Percentiles rank a stretch among this genome's conserved stretches.
Evolutionary conservation across 2,113 vertebrate genomes (phyloP).

Genomic region (Ochotona curzoniae): DNA sequence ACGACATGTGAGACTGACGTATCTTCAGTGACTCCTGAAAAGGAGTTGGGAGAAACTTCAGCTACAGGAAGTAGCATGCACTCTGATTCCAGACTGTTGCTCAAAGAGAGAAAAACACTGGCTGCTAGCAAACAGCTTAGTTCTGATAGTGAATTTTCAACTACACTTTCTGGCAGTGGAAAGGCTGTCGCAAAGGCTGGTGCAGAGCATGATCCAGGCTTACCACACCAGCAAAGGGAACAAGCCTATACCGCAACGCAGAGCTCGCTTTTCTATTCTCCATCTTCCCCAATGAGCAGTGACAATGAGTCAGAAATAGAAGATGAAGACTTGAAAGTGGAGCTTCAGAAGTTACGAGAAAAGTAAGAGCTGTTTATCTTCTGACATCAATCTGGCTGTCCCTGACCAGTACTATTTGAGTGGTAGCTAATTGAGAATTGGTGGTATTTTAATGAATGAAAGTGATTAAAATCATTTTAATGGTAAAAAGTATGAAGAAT

Average conservation of each 20-base stretch:
- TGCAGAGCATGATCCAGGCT: constrained; percentile 82
- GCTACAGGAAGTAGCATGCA: constrained; percentile 62
- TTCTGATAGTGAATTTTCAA: constrained; percentile 79
- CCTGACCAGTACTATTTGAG: constrained; percentile 39
- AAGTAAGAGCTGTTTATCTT: constrained; percentile 87
- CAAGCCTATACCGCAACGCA: constrained; percentile 60
- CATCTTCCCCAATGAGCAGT: constrained; percentile 91
- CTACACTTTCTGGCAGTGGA: constrained; percentile 3
- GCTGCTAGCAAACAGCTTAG: constrained; percentile 69
- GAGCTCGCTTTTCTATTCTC: constrained; percentile 85
- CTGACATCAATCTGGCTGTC: constrained; percentile 11
- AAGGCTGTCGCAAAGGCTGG: constrained; percentile 83
- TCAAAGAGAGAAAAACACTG: constrained; percentile 55
- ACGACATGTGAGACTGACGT: constrained; percentile 68
- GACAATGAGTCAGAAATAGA: constrained; percentile 93
- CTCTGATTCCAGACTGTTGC: constrained; percentile 65
- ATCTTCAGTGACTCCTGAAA: constrained; percentile 72
- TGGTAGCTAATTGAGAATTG: constrained; percentile 49
- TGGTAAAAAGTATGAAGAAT: constrained; percentile 36
- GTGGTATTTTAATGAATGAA: constrained; percentile 60
- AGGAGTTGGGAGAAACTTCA: constrained; percentile 72
- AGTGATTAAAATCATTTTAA: not conserved
- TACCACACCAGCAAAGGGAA: constrained; percentile 59
- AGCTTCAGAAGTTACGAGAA: constrained; percentile 92
- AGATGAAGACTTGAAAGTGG: constrained; percentile 91